Percentiles rank a stretch among this genome's conserved stretches.
Evolutionary conservation across 37 sponge, comb jelly and placozoan genomes (phyloP).

Genomic region (Eunapius fragilis): DNA sequence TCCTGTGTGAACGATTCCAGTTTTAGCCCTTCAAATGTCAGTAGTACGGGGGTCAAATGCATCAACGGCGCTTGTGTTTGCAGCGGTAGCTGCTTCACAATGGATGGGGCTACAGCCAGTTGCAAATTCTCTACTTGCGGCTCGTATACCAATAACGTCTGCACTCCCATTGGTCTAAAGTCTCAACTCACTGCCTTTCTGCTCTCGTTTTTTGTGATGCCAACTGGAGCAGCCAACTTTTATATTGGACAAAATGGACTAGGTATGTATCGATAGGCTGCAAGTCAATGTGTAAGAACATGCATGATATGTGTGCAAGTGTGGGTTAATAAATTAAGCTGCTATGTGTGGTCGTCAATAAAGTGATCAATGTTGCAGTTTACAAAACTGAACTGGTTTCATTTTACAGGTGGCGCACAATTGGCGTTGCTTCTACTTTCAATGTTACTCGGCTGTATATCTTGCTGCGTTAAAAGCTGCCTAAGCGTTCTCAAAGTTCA

Average conservation of each 20-base stretch:
- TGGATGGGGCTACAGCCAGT: background rate
- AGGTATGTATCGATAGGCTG: constrained; percentile 8
- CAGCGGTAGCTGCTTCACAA: background rate
- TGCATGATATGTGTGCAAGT: too few species aligned
- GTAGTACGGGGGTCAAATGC: background rate
- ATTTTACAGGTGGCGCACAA: constrained; percentile 38
- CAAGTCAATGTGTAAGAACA: too few species aligned
- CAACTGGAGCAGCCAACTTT: constrained; percentile 85
- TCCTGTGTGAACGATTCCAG: background rate
- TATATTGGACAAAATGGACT: constrained; percentile 76
- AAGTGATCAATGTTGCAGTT: too few species aligned
- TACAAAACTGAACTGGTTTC: too few species aligned
- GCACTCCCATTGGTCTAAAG: background rate
- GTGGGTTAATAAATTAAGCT: too few species aligned
- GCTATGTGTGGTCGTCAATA: too few species aligned
- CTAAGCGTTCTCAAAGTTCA: too few species aligned
- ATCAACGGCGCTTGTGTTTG: background rate
- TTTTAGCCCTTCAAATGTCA: background rate
- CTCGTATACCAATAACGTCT: background rate
- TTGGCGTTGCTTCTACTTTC: constrained; percentile 3
- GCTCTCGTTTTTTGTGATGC: constrained; percentile 59
- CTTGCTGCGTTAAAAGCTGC: background rate
- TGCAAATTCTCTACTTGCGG: background rate
- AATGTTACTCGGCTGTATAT: constrained; percentile 2
- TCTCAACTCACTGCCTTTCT: constrained; percentile 61